Evolutionary conservation across 2,113 vertebrate species (phyloP).

Genomic region (Hyaena hyaena): DNA sequence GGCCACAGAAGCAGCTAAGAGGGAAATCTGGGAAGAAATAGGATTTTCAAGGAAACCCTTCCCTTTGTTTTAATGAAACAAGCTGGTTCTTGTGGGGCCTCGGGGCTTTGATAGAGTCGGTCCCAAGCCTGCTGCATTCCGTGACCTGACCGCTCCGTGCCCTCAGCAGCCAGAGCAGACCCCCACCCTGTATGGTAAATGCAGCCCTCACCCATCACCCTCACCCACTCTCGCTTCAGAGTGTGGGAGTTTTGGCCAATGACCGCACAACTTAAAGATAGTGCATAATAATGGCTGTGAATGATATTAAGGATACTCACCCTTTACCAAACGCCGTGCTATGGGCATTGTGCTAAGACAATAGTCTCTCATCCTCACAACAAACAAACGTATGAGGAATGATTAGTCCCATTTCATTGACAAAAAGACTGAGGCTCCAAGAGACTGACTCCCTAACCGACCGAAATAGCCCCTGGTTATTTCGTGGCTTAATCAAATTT

Average conservation of each 20-base stretch:
- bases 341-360: neutral
- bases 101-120: slow-evolving; percentile 79
- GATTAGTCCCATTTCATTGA: neutral
- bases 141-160: slow-evolving; percentile 82
- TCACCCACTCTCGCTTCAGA: neutral
- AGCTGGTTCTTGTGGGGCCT: slow-evolving; percentile 79
- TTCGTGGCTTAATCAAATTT: neutral
- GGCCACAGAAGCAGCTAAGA: slow-evolving; percentile 83
- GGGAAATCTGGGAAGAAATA: slow-evolving; percentile 79
- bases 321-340: neutral
- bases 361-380: neutral
- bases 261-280: neutral
- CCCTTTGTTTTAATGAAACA: slow-evolving; percentile 81
- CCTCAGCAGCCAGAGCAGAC: slow-evolving; percentile 51
- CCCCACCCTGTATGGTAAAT: rapidly evolving
- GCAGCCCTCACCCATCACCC: neutral
- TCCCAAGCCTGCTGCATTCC: slow-evolving; percentile 74
- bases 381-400: neutral
- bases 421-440: neutral
- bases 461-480: neutral
- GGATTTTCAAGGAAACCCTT: slow-evolving; percentile 82
- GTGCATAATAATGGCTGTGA: too few relatives aligned
- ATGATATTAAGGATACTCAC: too few relatives aligned
- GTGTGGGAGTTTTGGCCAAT: neutral
- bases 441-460: neutral